Conservation (phyloP, 1,140 invertebrate species). For the Asbolus verrucosus region DNA sequence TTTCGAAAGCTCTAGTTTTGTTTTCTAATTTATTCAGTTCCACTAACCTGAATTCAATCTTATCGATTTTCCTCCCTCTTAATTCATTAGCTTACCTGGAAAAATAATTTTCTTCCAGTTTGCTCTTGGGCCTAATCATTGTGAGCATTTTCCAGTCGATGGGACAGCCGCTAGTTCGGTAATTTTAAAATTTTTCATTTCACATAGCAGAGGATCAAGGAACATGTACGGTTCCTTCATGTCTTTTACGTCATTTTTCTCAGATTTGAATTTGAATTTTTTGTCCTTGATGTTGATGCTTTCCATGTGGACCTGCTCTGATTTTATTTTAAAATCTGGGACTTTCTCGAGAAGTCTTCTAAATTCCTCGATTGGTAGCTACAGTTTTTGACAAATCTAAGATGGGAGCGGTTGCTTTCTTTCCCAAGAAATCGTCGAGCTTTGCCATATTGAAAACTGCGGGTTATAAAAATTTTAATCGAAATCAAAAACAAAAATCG, state of each 20-base stretch:
- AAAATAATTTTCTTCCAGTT: slow-evolving; percentile 89
- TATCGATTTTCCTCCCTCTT: no score
- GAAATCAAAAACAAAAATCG: no score
- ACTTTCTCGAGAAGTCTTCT: slow-evolving; percentile 84
- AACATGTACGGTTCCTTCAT: slow-evolving; percentile 75
- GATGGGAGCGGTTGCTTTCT: slow-evolving; percentile 84
- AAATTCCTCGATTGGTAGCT: slow-evolving; percentile 83
- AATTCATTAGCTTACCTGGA: slow-evolving; percentile 75
- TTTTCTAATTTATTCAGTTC: slow-evolving; percentile 83
- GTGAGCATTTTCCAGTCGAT: slow-evolving; percentile 96
- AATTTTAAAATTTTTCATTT: slow-evolving; percentile 83
- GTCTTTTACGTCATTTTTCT: slow-evolving; percentile 73
- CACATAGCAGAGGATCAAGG: slow-evolving; percentile 83
- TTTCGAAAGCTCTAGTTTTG: slow-evolving; percentile 76
- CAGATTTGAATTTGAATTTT: slow-evolving; percentile 76
- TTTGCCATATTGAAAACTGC: slow-evolving; percentile 68
- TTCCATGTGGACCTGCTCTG: slow-evolving; percentile 80
- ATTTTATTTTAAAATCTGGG: slow-evolving; percentile 89
- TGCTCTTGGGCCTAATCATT: slow-evolving; percentile 82
- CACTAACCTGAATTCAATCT: slow-evolving; percentile 70
- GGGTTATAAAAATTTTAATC: no score
- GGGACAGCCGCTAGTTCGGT: slow-evolving; percentile 86
- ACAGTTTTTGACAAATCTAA: slow-evolving; percentile 85
- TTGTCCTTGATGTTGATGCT: slow-evolving; percentile 75
- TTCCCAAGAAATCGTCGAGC: slow-evolving; percentile 84